A percentile compares a stretch with the other conserved stretches of the same genome.
Evolutionary conservation across 2,888 invertebrate species (phyloP).

Genomic region (Aphodius sticticus): DNA sequence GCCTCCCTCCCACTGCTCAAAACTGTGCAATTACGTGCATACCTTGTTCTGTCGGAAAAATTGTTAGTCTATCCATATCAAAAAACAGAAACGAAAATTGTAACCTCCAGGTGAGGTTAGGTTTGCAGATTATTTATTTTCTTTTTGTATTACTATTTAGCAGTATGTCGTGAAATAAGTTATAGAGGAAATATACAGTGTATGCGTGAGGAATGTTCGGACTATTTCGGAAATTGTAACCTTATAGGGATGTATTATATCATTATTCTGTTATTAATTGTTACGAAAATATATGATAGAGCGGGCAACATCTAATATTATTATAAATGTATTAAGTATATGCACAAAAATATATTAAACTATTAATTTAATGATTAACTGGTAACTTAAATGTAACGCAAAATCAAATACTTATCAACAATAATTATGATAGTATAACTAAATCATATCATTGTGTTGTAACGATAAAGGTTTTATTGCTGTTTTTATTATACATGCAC

Average conservation of each 20-base stretch:
- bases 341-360: background rate
- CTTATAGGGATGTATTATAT: background rate
- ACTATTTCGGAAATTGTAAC: background rate
- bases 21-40: conserved; percentile 36
- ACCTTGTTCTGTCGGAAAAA: conserved; percentile 26
- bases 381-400: background rate
- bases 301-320: no score
- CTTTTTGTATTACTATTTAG: conserved; percentile 11
- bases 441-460: background rate
- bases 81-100: background rate
- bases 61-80: conserved; percentile 20
- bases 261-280: background rate
- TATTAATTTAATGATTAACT: background rate
- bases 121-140: conserved; percentile 18
- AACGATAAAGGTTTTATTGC: background rate
- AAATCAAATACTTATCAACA: background rate
- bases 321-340: background rate
- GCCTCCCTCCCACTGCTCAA: conserved; percentile 35
- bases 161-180: background rate
- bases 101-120: background rate
- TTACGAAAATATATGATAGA: background rate
- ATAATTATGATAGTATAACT: background rate
- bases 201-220: background rate
- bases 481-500: background rate
- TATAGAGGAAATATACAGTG: background rate